These are phyloP conservation scores for Mormyrops boulengeri DNA, from an alignment of 2,797 vertebrate species.

Conservation along the genomic window DNA sequence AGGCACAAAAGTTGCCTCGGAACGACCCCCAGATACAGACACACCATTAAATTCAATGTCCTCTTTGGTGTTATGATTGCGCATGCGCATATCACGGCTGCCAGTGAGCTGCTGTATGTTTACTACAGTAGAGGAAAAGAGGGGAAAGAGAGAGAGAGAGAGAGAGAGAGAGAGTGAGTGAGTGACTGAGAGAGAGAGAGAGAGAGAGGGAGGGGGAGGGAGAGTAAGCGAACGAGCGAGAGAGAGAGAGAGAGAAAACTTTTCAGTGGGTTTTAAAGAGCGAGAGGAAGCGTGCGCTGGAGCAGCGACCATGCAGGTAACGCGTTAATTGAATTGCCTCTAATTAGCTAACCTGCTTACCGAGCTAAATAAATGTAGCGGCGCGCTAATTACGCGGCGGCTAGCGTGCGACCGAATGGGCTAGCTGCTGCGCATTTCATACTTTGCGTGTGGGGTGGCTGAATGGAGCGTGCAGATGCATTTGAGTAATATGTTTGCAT, in stretches of 20 bases:
- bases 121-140: conserved; percentile 62
- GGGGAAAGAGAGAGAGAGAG: conserved; percentile 32
- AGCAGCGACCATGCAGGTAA: conserved; percentile 77
- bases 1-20: background rate
- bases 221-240: conserved; percentile 14
- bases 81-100: conserved; percentile 53
- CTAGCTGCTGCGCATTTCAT: conserved; percentile 40
- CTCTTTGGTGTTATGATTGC: conserved; percentile 24
- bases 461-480: conserved; percentile 38
- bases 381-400: conserved; percentile 49
- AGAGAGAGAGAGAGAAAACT: conserved; percentile 62
- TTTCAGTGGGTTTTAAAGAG: conserved; percentile 61
- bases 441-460: conserved; percentile 40
- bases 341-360: conserved; percentile 63
- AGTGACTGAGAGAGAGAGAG: conserved; percentile 26
- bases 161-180: background rate
- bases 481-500: conserved; percentile 23
- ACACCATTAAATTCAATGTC: conserved; percentile 8
- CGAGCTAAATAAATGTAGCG: conserved; percentile 64
- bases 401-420: conserved; percentile 20
- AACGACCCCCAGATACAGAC: background rate
- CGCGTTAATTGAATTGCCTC: conserved; percentile 33
- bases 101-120: conserved; percentile 66
- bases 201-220: conserved; percentile 43
- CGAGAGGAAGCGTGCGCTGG: conserved; percentile 64